Base-by-base conservation (phyloP, 53 echinoderm and acorn worm species). In the Crossaster papposus region DNA sequence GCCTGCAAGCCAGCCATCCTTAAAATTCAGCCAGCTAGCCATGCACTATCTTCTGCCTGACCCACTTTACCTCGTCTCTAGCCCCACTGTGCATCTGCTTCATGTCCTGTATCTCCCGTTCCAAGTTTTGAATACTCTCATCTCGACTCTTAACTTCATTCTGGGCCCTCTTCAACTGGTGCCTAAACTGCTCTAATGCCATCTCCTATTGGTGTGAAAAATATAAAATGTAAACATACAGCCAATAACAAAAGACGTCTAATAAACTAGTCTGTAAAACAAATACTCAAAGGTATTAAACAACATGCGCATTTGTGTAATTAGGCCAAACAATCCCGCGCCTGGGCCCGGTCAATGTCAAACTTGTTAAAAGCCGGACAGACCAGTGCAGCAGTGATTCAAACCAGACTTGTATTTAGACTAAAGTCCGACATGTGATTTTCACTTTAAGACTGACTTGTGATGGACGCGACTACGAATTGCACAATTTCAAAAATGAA, bases 21-120 rank as follows among this genome's bases (percentile, higher is more conserved):
- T n/a, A n/a, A n/a, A n/a, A n/a, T n/a, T n/a, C n/a, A 0, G 7
- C 58, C 58, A 58, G 22, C 58, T 3, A 58, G 58, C 58, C 58
- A 58, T 58, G 2, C n/a, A n/a, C n/a, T n/a, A n/a, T n/a, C n/a
- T 14, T 20, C 58, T 1, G 58, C 58, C 26, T 3, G 4, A 68
- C 22, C 17, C 68, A 26, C 3, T 89, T 83, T 70, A 97, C 97
- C 90, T 97, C 97, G 83, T 97, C 97, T 51, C 91, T 95, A 20
- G 91, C 89, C 28, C 91, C 92, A 62, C 70, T 36, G 54, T 97
- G 94, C 92, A 95, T 95, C 9, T 94, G 79, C 65, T 89, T 95
- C 35, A 92, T 82, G 34, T 97, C 97, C 64, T 94, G 82, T 12
- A 97, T 86, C 73, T 97, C 90, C 81, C 88, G 89, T 37, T 95